These are phyloP conservation scores for Gadopsis marmoratus DNA, from an alignment of 2,797 vertebrate species.

Conservation along the genomic window DNA sequence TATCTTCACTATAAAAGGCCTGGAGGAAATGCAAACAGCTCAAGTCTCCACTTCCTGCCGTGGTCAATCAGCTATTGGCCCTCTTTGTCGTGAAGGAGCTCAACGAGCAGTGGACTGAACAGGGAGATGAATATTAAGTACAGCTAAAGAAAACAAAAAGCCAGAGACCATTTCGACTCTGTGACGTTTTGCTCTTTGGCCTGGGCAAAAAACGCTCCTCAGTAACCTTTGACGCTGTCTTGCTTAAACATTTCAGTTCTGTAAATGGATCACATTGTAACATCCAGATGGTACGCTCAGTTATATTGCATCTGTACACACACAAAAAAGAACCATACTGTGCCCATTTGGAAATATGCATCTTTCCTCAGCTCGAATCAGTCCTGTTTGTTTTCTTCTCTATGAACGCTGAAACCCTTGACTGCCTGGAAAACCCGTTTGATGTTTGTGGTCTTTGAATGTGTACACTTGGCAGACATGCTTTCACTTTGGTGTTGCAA, in stretches of 20 bases:
- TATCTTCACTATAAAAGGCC: slow-evolving; percentile 50
- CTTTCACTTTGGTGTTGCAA: slow-evolving; percentile 81
- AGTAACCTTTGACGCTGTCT: slow-evolving; percentile 57
- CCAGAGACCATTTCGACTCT: slow-evolving; percentile 63
- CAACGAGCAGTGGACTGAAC: slow-evolving; percentile 37
- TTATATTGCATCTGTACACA: slow-evolving; percentile 53
- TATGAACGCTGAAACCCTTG: slow-evolving; percentile 72
- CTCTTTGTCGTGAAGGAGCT: slow-evolving; percentile 55
- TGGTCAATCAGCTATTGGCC: slow-evolving; percentile 59
- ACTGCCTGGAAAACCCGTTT: slow-evolving; percentile 76
- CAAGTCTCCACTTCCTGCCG: slow-evolving; percentile 64
- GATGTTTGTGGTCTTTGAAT: slow-evolving; percentile 82
- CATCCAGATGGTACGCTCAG: slow-evolving; percentile 40
- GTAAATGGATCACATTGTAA: slow-evolving; percentile 61
- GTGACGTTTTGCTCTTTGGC: slow-evolving; percentile 61
- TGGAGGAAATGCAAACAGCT: slow-evolving; percentile 62
- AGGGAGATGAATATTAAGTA: slow-evolving; percentile 59
- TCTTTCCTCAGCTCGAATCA: slow-evolving; percentile 58
- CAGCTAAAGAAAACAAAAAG: slow-evolving; percentile 4
- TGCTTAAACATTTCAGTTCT: slow-evolving; percentile 57
- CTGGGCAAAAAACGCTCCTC: slow-evolving; percentile 43
- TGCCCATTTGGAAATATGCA: slow-evolving; percentile 57
- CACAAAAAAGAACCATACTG: slow-evolving; percentile 17
- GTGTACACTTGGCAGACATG: slow-evolving; percentile 78
- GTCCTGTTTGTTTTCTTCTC: slow-evolving; percentile 65